Evolutionary conservation across 1,140 invertebrate genomes (phyloP), one percentile per base, ranked within the genome.

Genomic region (Macrobrachium rosenbergii): DNA sequence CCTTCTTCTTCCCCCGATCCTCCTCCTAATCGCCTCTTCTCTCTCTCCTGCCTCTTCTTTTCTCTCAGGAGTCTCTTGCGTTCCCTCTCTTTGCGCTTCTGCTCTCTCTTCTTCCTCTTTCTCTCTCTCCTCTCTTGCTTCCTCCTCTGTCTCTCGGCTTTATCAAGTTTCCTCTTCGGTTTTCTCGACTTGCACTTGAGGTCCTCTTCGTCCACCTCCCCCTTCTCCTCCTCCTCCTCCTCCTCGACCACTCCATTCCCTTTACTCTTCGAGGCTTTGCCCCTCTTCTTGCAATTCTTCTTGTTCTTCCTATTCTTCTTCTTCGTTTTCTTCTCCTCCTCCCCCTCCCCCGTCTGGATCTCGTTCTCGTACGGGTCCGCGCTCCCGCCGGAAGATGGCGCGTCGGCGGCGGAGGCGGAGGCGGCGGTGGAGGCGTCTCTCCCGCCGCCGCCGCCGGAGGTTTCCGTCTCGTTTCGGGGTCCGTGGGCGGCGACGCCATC

Each of bases 151-250:
- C 64, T 52, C 52, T 45, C n/a, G 5, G 5, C 12, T 17, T 19
- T 23, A 17, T 59, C 59, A 2, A 23, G 37, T 37, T 63, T 12
- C 64, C 43, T 64, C 14, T 28, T 72, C 28, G n/a, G n/a, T 21
- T 43, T 72, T 5, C 37, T 59, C 62, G 19, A 37, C 5, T n/a
- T 52, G 5, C 67, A 37, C 8, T 23, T 52, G 45, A 16, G 37
- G 8, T 52, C 45, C 37, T 58, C 16, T 1, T 10, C 58, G 0
- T 19, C 28, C 11, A 11, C 75, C 14, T 17, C 75, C 11, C 45
- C 75, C 21, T 52, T 52, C 52, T 12, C 52, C 52, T 12, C 76
- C 58, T 14, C n/a, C 52, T 52, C 21, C 62, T 83, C 79, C 87
- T 37, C 75, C 62, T 45, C 45, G 59, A 19, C 77, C 63, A 37